Evolutionary conservation across 2,797 vertebrate species (phyloP).

Genomic region (Pagetopsis macropterus): DNA sequence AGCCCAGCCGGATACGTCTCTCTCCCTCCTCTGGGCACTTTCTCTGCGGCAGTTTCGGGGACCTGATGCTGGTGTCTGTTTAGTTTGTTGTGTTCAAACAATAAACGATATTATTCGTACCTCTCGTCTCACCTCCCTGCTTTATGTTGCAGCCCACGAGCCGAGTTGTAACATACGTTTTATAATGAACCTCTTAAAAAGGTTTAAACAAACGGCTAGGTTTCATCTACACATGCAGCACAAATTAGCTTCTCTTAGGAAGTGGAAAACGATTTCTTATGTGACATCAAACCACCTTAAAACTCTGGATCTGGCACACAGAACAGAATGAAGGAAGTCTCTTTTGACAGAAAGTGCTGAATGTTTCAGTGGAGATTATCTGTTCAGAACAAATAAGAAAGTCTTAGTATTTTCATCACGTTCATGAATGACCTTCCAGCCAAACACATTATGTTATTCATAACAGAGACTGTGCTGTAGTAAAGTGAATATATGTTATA

Average conservation of each 20-base stretch:
- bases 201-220: background rate
- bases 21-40: too few relatives aligned
- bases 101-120: too few relatives aligned
- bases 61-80: too few relatives aligned
- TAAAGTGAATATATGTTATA: background rate
- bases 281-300: constrained; percentile 4
- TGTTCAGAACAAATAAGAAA: background rate
- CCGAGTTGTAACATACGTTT: background rate
- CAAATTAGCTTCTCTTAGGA: background rate
- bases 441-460: background rate
- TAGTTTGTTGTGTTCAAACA: too few relatives aligned
- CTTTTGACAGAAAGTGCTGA: background rate
- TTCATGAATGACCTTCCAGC: background rate
- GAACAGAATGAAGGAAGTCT: background rate
- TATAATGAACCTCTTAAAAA: background rate
- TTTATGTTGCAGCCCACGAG: too few relatives aligned
- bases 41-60: too few relatives aligned
- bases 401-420: background rate
- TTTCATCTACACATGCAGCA: background rate
- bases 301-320: background rate
- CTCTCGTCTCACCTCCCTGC: too few relatives aligned
- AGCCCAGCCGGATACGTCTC: too few relatives aligned
- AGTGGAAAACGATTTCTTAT: background rate
- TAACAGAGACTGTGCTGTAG: background rate
- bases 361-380: background rate